Percentiles rank a stretch among this genome's conserved stretches.
phyloP scores from a whole-genome alignment of 2,888 invertebrate genomes.

The Hydroisotoma schaefferi region DNA sequence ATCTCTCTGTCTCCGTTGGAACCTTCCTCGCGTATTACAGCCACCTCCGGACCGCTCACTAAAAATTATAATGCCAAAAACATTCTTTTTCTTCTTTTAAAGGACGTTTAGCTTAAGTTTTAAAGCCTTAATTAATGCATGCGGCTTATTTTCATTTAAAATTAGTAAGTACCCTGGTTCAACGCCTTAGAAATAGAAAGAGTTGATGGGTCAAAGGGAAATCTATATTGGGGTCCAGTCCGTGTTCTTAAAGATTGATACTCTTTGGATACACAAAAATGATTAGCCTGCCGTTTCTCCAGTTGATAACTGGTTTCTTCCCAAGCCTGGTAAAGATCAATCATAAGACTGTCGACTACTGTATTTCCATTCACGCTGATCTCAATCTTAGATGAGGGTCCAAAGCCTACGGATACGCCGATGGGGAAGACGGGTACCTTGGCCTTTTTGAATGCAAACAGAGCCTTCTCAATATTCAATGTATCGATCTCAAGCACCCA shows the following conservation, averaged over 20 bases:
- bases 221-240: slow-evolving; percentile 67
- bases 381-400: slow-evolving; percentile 61
- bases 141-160: neutral
- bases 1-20: slow-evolving; percentile 97
- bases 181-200: slow-evolving; percentile 51
- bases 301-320: slow-evolving; percentile 91
- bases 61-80: slow-evolving; percentile 9
- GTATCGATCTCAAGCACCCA: slow-evolving; percentile 73
- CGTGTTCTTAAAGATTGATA: slow-evolving; percentile 66
- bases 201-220: slow-evolving; percentile 60
- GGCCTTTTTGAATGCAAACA: slow-evolving; percentile 60
- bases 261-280: slow-evolving; percentile 74
- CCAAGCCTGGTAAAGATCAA: slow-evolving; percentile 77
- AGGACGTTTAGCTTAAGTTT: neutral
- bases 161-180: neutral
- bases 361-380: slow-evolving; percentile 61
- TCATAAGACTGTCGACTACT: slow-evolving; percentile 63
- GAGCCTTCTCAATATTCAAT: slow-evolving; percentile 59
- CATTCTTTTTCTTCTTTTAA: neutral
- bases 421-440: slow-evolving; percentile 65
- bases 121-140: neutral
- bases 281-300: slow-evolving; percentile 79
- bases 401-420: slow-evolving; percentile 65
- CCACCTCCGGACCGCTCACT: slow-evolving; percentile 63
- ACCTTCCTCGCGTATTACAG: slow-evolving; percentile 94